A percentile compares a stretch with the other conserved stretches of the same genome.
Evolutionary conservation across 2,888 invertebrate genomes (phyloP).

Genomic region (Cremastinae sp.): DNA sequence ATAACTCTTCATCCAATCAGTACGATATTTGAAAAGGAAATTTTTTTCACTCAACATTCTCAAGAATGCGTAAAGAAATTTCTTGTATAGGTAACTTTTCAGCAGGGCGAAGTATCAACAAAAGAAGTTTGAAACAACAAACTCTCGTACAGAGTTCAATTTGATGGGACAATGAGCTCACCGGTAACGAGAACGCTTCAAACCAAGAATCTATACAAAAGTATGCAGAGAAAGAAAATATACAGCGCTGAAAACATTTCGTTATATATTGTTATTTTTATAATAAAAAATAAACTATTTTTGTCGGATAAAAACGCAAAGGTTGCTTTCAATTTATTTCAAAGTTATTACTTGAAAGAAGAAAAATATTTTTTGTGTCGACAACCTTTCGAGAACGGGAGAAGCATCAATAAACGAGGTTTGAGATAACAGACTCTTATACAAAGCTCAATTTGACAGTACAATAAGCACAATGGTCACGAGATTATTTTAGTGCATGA

Average conservation of each 20-base stretch:
- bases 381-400: not conserved
- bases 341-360: no score
- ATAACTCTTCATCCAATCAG: no score
- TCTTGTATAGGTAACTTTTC: not conserved
- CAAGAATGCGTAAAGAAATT: not conserved
- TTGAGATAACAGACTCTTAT: conserved; percentile 16
- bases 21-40: no score
- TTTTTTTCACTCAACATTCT: no score
- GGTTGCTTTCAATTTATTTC: no score
- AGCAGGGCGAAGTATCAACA: not conserved
- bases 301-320: no score
- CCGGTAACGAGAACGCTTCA: conserved; percentile 46
- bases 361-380: no score
- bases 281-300: conserved; percentile 8
- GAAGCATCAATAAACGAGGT: conserved; percentile 1
- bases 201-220: conserved; percentile 8
- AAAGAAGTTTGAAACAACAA: conserved; percentile 14
- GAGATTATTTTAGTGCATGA: conserved; percentile 11
- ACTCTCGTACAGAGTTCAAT: conserved; percentile 43
- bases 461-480: conserved; percentile 68
- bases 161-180: conserved; percentile 68
- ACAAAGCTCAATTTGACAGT: conserved; percentile 54
- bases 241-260: no score
- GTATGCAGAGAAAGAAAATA: no score
- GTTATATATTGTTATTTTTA: no score